Percentiles rank a stretch among this genome's conserved stretches.
Evolutionary conservation across 2,888 invertebrate species (phyloP).

Genomic region (Pseudanteris insignis): DNA sequence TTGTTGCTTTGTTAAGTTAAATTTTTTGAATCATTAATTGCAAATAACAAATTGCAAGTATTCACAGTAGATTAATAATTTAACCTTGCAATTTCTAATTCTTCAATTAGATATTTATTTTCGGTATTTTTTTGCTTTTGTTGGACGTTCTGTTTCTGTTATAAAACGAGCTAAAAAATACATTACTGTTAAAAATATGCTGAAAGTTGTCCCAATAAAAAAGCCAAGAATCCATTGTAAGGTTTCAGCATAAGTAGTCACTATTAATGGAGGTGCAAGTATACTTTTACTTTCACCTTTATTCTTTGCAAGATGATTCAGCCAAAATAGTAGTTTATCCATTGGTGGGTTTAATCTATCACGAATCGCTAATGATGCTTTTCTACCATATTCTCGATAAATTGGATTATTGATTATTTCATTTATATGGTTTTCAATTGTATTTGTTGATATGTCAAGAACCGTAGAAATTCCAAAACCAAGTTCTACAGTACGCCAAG

Average conservation of each 20-base stretch:
- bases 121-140: conserved; percentile 47
- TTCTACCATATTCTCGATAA: conserved; percentile 58
- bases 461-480: conserved; percentile 52
- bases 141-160: conserved; percentile 32
- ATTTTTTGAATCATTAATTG: too few relatives aligned
- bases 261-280: conserved; percentile 46
- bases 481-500: conserved; percentile 53
- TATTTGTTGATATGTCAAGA: conserved; percentile 44
- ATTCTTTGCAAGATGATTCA: conserved; percentile 57
- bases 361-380: conserved; percentile 57
- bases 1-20: too few relatives aligned
- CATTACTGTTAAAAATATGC: conserved; percentile 34
- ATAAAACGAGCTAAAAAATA: conserved; percentile 41
- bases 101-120: too few relatives aligned
- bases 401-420: conserved; percentile 52
- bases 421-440: conserved; percentile 47
- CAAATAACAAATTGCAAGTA: conserved; percentile 1
- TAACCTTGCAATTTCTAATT: too few relatives aligned
- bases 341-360: conserved; percentile 59
- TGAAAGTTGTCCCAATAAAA: conserved; percentile 53
- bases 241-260: conserved; percentile 54
- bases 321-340: conserved; percentile 60
- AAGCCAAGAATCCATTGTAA: conserved; percentile 54
- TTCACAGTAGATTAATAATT: too few relatives aligned
- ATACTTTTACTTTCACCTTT: conserved; percentile 51